Conservation (phyloP, 2,888 invertebrate genomes). For the Ormyrus nitidulus region DNA sequence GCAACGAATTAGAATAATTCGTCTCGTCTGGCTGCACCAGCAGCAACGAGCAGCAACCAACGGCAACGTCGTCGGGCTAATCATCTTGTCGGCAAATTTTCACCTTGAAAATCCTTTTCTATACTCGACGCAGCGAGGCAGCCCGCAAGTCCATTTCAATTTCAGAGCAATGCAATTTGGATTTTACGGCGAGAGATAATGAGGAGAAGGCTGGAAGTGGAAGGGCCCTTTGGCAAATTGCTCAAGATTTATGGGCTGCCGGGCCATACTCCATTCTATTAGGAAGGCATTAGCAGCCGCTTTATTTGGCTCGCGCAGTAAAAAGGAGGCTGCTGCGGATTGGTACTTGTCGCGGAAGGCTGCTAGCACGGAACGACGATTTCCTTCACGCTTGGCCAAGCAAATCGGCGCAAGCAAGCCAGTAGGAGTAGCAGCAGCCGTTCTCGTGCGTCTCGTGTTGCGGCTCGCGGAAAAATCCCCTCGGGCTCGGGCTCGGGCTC, state of each 20-base stretch:
- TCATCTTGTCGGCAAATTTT: no score
- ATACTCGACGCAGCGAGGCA: no score
- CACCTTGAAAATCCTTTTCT: no score
- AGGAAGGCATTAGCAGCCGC: conserved; percentile 69
- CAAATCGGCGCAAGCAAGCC: conserved; percentile 52
- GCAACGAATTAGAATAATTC: conserved; percentile 70
- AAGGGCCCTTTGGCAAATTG: conserved; percentile 70
- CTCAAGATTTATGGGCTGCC: conserved; percentile 70
- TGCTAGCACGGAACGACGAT: conserved; percentile 60
- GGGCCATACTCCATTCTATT: conserved; percentile 70
- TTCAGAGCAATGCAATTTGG: no score
- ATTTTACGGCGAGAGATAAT: neutral
- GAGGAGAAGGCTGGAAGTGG: neutral
- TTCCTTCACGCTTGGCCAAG: conserved; percentile 62
- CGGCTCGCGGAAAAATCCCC: neutral
- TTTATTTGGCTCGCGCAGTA: neutral
- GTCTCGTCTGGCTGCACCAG: conserved; percentile 63
- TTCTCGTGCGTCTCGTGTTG: conserved; percentile 56
- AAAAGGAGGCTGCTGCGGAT: neutral
- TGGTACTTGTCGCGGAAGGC: neutral
- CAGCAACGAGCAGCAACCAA: neutral
- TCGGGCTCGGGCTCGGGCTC: neutral
- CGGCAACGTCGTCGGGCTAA: no score
- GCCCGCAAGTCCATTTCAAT: no score
- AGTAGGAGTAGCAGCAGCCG: neutral